Conservation (phyloP, 64 coral and sea anemone species). For the Acropora yongei region DNA sequence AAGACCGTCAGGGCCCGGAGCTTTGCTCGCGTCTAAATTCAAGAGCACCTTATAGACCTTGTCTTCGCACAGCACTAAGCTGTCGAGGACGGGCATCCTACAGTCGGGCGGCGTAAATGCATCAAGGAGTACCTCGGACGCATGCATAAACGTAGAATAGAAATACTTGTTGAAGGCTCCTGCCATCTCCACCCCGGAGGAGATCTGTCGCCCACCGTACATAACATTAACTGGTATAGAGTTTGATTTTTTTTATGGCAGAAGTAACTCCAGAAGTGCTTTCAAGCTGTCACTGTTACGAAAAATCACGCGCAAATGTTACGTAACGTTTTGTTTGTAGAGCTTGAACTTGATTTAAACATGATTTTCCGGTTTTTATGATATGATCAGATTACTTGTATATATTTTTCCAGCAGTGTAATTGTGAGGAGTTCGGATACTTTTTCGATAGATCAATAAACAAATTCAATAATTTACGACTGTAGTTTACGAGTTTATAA, state of each 20-base stretch:
- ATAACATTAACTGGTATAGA: conserved; percentile 22
- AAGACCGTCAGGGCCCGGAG: conserved; percentile 19
- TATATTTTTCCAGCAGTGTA: too few relatives aligned
- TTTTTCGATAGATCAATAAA: too few relatives aligned
- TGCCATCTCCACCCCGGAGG: conserved; percentile 15
- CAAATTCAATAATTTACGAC: too few relatives aligned
- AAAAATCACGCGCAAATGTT: too few relatives aligned
- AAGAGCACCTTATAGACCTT: conserved; percentile 12
- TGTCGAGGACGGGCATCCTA: conserved; percentile 15
- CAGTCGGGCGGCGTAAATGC: not conserved
- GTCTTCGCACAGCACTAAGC: not conserved
- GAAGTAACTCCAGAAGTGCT: conserved; percentile 24
- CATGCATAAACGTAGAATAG: conserved; percentile 10
- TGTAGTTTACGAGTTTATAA: too few relatives aligned
- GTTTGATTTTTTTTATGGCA: conserved; percentile 25
- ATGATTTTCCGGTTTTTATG: too few relatives aligned
- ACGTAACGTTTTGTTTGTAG: too few relatives aligned
- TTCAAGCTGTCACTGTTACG: too few relatives aligned
- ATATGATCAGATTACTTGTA: too few relatives aligned
- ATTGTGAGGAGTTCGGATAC: too few relatives aligned
- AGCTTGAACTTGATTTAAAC: too few relatives aligned
- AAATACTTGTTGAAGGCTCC: conserved; percentile 25
- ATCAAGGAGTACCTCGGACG: not conserved
- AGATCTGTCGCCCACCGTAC: not conserved
- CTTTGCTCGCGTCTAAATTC: conserved; percentile 14